A percentile compares a stretch with the other conserved stretches of the same genome.
Conservation (phyloP, 2,888 invertebrate species). For the Mycalesis mineus region DNA sequence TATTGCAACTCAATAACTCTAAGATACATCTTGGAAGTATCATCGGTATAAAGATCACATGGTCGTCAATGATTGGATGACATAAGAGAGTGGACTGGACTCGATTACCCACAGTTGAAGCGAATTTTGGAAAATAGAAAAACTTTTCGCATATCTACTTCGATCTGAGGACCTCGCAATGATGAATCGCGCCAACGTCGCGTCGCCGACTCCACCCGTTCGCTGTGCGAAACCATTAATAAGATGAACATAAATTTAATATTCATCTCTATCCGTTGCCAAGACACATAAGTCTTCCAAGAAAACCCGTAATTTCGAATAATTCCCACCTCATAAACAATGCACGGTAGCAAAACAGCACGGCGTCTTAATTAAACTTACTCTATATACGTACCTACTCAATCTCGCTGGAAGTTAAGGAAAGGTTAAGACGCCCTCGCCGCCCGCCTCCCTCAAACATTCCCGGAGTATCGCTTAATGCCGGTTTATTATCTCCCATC, state of each 20-base stretch:
- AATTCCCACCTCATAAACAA: conserved; percentile 54
- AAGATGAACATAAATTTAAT: neutral
- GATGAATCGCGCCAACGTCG: no score
- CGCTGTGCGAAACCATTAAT: no score
- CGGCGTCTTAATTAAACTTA: conserved; percentile 68
- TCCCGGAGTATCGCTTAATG: conserved; percentile 74
- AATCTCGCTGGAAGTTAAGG: conserved; percentile 74
- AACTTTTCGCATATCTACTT: no score
- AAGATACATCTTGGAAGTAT: no score
- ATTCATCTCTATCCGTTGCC: neutral
- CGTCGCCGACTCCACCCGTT: no score
- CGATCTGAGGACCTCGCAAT: no score
- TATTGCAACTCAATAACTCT: no score
- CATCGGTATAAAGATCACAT: no score
- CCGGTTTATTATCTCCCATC: conserved; percentile 71
- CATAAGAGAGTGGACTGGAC: no score
- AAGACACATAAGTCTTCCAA: neutral
- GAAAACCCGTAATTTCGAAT: conserved; percentile 21
- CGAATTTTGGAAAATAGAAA: no score
- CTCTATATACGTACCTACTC: conserved; percentile 73
- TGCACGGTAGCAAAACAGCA: conserved; percentile 61
- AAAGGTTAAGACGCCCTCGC: conserved; percentile 61
- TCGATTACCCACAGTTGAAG: no score
- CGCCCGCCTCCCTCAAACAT: conserved; percentile 43
- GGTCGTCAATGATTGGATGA: no score